Evolutionary conservation across 2,888 invertebrate genomes (phyloP).

Genomic region (Perithous albicinctus): DNA sequence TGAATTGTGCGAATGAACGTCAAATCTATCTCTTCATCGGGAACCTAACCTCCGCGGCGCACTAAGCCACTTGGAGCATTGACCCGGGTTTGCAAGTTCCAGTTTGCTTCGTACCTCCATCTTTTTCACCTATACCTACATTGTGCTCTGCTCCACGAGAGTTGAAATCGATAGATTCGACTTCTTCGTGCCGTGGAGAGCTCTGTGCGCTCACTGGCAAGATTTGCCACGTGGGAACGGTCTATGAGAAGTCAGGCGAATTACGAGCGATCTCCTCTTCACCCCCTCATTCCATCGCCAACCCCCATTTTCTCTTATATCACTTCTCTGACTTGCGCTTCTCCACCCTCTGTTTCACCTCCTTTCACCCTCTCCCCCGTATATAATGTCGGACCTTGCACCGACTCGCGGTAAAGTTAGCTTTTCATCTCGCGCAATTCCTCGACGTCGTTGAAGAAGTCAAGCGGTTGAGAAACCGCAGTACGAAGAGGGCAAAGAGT

Average conservation of each 20-base stretch:
- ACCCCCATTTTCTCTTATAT: conserved; percentile 27
- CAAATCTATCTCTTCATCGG: conserved; percentile 23
- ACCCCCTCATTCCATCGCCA: neutral
- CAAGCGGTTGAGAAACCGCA: conserved; percentile 22
- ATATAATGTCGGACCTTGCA: conserved; percentile 31
- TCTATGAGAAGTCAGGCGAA: conserved; percentile 75
- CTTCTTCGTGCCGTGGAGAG: conserved; percentile 59
- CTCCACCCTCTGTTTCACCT: conserved; percentile 46
- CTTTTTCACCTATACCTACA: conserved; percentile 14
- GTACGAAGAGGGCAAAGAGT: conserved; percentile 46
- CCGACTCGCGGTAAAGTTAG: conserved; percentile 71
- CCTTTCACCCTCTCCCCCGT: conserved; percentile 13
- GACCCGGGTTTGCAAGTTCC: conserved; percentile 48
- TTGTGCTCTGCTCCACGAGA: conserved; percentile 17
- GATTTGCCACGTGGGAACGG: conserved; percentile 51
- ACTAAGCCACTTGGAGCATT: conserved; percentile 54
- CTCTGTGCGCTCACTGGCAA: conserved; percentile 12
- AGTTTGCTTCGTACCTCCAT: neutral
- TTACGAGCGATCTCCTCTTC: conserved; percentile 71
- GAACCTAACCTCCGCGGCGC: neutral
- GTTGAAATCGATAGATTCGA: conserved; percentile 72
- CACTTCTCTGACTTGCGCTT: conserved; percentile 33
- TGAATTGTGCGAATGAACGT: conserved; percentile 68
- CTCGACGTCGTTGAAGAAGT: conserved; percentile 47
- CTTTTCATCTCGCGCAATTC: conserved; percentile 75